Percentiles rank a stretch among this genome's conserved stretches.
Evolutionary conservation across 2,888 invertebrate species (phyloP).

Genomic region (Sphinx pinastri): DNA sequence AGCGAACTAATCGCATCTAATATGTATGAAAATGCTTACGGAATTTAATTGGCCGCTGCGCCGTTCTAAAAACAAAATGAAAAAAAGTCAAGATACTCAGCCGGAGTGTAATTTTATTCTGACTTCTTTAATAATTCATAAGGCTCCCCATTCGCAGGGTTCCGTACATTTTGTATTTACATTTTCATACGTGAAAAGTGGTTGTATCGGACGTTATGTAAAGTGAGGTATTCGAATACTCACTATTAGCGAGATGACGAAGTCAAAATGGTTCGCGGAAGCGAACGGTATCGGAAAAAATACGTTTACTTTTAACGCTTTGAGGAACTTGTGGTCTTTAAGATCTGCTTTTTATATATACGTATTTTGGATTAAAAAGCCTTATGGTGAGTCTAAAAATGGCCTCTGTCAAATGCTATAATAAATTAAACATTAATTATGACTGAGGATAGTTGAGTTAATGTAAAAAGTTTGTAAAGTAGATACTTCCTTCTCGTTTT

Average conservation of each 20-base stretch:
- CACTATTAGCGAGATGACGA: constrained; percentile 18
- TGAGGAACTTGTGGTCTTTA: too few species aligned
- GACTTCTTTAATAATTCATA: constrained; percentile 59
- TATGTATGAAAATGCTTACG: constrained; percentile 15
- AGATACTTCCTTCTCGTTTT: too few species aligned
- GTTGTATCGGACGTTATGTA: constrained; percentile 43
- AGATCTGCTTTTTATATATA: too few species aligned
- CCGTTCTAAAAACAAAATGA: constrained; percentile 41
- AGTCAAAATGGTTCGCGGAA: background rate
- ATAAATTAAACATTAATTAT: too few species aligned
- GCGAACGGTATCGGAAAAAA: background rate
- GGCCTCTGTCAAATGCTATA: too few species aligned
- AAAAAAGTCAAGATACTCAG: constrained; percentile 40
- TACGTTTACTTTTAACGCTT: background rate
- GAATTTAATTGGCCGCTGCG: constrained; percentile 29
- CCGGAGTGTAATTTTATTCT: constrained; percentile 55
- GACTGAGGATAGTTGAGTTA: too few species aligned
- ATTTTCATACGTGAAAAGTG: constrained; percentile 58
- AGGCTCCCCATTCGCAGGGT: constrained; percentile 51
- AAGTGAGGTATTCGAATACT: constrained; percentile 44
- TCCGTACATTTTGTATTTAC: constrained; percentile 56
- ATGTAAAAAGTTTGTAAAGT: too few species aligned
- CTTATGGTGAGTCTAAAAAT: too few species aligned
- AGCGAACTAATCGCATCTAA: constrained; percentile 13
- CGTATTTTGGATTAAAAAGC: too few species aligned